Evolutionary conservation across 2,113 vertebrate genomes (phyloP), one percentile per base, ranked within the genome.

Genomic region (Cynocephalus volans): DNA sequence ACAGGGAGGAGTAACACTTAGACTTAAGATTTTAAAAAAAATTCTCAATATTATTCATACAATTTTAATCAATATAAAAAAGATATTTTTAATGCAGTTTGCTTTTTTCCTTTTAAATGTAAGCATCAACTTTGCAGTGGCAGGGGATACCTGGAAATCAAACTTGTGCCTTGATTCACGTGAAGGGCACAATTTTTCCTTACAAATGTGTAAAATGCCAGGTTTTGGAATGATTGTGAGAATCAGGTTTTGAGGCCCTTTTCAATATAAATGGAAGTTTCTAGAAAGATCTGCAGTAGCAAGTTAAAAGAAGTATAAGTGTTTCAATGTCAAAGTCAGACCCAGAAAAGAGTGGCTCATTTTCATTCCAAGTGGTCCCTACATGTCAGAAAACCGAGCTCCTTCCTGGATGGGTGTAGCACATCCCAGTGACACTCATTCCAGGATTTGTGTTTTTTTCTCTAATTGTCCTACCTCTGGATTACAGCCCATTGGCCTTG

Each of bases 401-500:
- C 1, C 36, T 15, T n/a, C 28, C 12, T 17, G 12, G 17, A 24
- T 2, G 15, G 21, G 4, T 41, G 41, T 41, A 41, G 41, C 41
- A 41, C 41, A 41, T 41, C 41, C 41, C 41, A 41, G 4, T 41
- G 41, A 41, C 41, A 4, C 41, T 41, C 3, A 41, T 41, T 41
- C 41, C 41, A 41, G 41, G 41, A 41, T 41, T 41, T 41, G 41
- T 41, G 4, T 41, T 41, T 41, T 70, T 96, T 96, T 33, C 96
- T 73, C 90, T 87, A 28, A 33, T 3, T 62, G 62, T 0, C 5
- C 41, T 5, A 1, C 48, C 60, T 95, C 21, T 85, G 60, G 64
- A 96, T 77, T 62, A 70, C 31, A 86, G 81, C n/a, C 79, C 62
- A 69, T 2, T 93, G 77, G 8, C 11, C 58, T 95, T 92, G 91